Conservation (phyloP, 2,888 invertebrate genomes). For the Hemaris fuciformis region DNA sequence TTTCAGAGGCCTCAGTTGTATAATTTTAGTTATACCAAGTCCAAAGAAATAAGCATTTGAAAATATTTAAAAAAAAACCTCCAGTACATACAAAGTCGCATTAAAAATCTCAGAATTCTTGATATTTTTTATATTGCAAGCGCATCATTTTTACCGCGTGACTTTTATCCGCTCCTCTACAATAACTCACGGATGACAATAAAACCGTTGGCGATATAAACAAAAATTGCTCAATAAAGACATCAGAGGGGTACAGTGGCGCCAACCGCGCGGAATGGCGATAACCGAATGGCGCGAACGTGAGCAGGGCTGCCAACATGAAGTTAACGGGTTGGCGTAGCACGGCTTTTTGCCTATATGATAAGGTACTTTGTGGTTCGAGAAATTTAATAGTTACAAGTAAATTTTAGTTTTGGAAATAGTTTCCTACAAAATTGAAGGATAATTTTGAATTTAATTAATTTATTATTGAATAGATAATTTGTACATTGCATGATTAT, state of each 20-base stretch:
- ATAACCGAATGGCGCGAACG: conserved; percentile 41
- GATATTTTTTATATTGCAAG: neutral
- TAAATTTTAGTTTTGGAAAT: too few species aligned
- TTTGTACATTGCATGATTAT: too few species aligned
- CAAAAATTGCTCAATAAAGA: conserved; percentile 55
- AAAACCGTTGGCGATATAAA: conserved; percentile 45
- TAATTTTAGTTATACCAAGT: too few species aligned
- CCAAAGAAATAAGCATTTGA: too few species aligned
- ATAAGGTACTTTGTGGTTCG: neutral
- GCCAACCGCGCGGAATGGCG: conserved; percentile 55
- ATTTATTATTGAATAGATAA: too few species aligned
- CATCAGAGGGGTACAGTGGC: conserved; percentile 38
- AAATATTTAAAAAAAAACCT: too few species aligned
- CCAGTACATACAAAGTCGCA: too few species aligned
- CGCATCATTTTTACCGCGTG: neutral
- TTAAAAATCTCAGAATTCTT: neutral
- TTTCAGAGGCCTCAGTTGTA: too few species aligned
- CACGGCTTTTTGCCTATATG: neutral
- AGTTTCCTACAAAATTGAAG: too few species aligned
- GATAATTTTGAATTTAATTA: too few species aligned
- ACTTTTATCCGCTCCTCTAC: conserved; percentile 25
- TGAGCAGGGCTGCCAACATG: conserved; percentile 30
- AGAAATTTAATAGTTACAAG: neutral
- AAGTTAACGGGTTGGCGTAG: neutral
- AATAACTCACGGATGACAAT: conserved; percentile 45